phyloP scores from a whole-genome alignment of 2,113 vertebrate species.

The Triplophysa rosa region DNA sequence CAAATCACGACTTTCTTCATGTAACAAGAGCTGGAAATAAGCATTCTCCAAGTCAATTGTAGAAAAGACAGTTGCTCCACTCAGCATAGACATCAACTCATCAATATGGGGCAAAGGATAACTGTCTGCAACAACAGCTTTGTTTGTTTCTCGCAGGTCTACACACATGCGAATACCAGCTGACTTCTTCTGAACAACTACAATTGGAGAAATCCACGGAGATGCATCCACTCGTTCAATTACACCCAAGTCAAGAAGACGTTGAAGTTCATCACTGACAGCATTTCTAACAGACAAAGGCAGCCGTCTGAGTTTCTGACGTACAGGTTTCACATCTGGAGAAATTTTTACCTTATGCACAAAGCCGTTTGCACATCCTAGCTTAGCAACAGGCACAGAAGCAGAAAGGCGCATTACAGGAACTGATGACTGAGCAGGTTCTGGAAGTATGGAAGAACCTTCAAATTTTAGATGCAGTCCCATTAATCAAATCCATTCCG shows the following conservation, averaged over 20 bases:
- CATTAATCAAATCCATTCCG: conserved; percentile 11
- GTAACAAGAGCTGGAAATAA: not conserved
- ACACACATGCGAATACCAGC: not conserved
- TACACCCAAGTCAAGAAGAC: no score
- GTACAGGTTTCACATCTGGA: not conserved
- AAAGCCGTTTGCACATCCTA: conserved; percentile 2
- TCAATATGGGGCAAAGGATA: not conserved
- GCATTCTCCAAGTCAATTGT: not conserved
- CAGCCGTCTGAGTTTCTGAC: not conserved
- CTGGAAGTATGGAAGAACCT: not conserved
- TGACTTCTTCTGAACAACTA: not conserved
- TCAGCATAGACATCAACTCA: not conserved
- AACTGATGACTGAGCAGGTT: not conserved
- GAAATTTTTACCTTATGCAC: not conserved
- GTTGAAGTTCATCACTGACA: no score
- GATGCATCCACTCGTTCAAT: not conserved
- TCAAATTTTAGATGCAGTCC: not conserved
- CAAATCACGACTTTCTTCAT: not conserved
- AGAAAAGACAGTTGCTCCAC: not conserved
- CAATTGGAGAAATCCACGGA: conserved; percentile 1
- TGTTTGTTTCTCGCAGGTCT: not conserved
- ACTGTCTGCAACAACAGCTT: not conserved
- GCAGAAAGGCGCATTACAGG: not conserved
- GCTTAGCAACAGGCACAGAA: not conserved
- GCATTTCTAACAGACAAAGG: not conserved